Evolutionary conservation across 2,797 vertebrate species (phyloP).

Genomic region (Setipinna tenuifilis): DNA sequence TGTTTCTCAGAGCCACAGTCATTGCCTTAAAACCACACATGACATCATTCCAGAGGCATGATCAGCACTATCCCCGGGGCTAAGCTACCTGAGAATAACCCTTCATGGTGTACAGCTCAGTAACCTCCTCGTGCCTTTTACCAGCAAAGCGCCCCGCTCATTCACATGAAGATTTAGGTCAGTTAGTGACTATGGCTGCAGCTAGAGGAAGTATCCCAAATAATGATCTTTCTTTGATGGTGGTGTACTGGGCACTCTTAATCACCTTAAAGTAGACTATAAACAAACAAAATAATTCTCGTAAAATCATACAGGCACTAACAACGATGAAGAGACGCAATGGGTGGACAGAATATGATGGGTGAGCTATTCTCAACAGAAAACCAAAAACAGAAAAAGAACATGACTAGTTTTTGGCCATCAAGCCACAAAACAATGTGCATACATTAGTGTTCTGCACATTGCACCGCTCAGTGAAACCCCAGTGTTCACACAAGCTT

Average conservation of each 20-base stretch:
- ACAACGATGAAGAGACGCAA: too few species aligned
- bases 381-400: too few species aligned
- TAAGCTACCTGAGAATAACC: slow-evolving; percentile 10
- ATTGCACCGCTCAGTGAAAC: neutral
- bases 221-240: too few species aligned
- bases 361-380: too few species aligned
- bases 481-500: neutral
- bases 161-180: neutral
- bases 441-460: neutral
- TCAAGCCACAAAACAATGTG: neutral
- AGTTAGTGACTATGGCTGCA: neutral
- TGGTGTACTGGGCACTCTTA: too few species aligned
- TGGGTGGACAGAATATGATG: too few species aligned
- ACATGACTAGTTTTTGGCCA: neutral
- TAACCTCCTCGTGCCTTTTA: neutral
- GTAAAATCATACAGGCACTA: too few species aligned
- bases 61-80: neutral
- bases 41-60: slow-evolving; percentile 21
- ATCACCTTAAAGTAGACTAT: too few species aligned
- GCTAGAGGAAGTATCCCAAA: too few species aligned
- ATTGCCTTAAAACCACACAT: neutral
- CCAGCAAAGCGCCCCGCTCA: neutral
- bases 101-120: neutral
- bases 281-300: too few species aligned
- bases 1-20: neutral